Percentiles rank a stretch among this genome's conserved stretches.
phyloP scores from a whole-genome alignment of 2,113 vertebrate species.

The Amia ocellicauda region DNA sequence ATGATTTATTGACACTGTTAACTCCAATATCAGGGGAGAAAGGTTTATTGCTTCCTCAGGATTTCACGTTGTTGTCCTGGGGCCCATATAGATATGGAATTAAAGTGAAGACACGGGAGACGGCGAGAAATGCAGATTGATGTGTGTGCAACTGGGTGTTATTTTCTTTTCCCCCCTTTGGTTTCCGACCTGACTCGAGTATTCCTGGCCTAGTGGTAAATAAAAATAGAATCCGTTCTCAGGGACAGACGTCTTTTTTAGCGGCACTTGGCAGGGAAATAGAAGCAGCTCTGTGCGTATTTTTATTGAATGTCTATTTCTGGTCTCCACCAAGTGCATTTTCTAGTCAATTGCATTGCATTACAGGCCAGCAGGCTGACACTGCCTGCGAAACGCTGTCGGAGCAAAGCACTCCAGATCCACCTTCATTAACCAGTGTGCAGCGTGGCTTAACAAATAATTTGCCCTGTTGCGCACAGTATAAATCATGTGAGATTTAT shows the following conservation, averaged over 20 bases:
- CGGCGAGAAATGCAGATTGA: conserved; percentile 11
- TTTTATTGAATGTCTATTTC: conserved; percentile 42
- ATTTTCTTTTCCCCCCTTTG: conserved; percentile 39
- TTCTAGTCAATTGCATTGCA: conserved; percentile 31
- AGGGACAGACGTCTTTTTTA: conserved; percentile 41
- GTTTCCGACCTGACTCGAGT: conserved; percentile 45
- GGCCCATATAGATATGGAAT: no score
- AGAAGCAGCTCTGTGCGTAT: conserved; percentile 30
- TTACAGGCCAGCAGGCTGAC: conserved; percentile 39
- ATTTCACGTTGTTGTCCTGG: no score
- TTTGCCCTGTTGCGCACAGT: conserved; percentile 52
- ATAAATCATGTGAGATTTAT: conserved; percentile 43
- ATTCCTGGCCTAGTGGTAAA: conserved; percentile 43
- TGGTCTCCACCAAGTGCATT: conserved; percentile 17
- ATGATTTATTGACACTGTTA: no score
- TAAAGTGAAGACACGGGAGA: no score
- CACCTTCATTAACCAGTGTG: conserved; percentile 48
- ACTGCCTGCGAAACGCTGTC: conserved; percentile 42
- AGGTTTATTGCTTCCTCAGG: no score
- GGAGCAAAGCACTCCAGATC: conserved; percentile 50
- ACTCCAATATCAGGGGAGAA: no score
- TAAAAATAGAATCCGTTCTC: conserved; percentile 42
- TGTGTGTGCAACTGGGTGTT: conserved; percentile 17
- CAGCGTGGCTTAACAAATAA: conserved; percentile 42
- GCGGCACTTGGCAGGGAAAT: conserved; percentile 28